Evolutionary conservation across 1,140 invertebrate genomes (phyloP).

Genomic region (Drosophila pallidifrons): DNA sequence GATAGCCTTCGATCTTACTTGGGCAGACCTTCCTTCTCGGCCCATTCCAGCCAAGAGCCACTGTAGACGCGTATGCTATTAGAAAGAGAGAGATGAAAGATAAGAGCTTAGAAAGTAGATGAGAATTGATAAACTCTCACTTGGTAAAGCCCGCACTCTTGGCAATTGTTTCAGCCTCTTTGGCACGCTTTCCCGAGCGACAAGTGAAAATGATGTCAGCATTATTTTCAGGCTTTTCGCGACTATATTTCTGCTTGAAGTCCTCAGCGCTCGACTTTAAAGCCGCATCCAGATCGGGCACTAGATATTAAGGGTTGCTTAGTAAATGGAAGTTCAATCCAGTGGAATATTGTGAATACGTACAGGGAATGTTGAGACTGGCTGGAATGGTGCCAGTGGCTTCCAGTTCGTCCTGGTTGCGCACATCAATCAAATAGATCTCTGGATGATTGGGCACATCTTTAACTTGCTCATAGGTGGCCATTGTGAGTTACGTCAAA

Average conservation of each 20-base stretch:
- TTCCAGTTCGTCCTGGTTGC: constrained; percentile 88
- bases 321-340: neutral
- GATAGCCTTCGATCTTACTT: constrained; percentile 10
- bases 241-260: constrained; percentile 85
- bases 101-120: neutral
- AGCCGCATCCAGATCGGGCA: constrained; percentile 83
- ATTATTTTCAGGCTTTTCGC: constrained; percentile 85
- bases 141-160: constrained; percentile 85
- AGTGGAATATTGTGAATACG: constrained; percentile 23
- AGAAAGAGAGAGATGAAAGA: no score
- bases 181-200: constrained; percentile 85
- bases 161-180: constrained; percentile 85
- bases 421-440: constrained; percentile 88
- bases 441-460: constrained; percentile 84
- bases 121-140: constrained; percentile 66
- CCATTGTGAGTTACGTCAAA: constrained; percentile 54
- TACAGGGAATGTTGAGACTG: constrained; percentile 90
- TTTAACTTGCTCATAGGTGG: constrained; percentile 86
- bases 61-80: constrained; percentile 93
- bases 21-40: constrained; percentile 75
- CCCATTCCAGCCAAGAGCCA: constrained; percentile 94
- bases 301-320: constrained; percentile 58
- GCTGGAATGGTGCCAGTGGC: constrained; percentile 88
- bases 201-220: constrained; percentile 86
- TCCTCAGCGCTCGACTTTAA: constrained; percentile 84